phyloP scores from a whole-genome alignment of 2,888 invertebrate species.

The Xanthorhoe designata region DNA sequence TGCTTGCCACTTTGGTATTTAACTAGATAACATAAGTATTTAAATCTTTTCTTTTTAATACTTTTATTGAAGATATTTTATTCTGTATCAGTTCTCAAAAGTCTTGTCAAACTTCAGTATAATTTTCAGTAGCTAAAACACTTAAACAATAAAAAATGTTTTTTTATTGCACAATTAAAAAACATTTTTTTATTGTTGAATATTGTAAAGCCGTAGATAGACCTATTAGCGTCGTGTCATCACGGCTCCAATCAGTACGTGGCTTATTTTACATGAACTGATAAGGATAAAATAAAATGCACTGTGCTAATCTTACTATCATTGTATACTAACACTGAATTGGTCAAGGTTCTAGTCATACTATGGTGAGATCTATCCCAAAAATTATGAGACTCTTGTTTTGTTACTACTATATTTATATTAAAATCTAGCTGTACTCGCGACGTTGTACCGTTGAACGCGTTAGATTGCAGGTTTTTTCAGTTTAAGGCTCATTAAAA shows the following conservation, averaged over 20 bases:
- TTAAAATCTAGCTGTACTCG: background rate
- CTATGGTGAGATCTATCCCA: slow-evolving; percentile 6
- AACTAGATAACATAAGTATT: slow-evolving; percentile 2
- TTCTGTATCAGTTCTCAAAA: slow-evolving; percentile 11
- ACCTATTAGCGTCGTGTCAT: too few species aligned
- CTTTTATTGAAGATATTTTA: slow-evolving; percentile 9
- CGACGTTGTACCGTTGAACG: too few species aligned
- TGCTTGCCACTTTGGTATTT: slow-evolving; percentile 23
- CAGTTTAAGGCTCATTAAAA: too few species aligned
- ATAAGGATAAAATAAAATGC: slow-evolving; percentile 25
- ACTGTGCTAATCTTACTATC: slow-evolving; percentile 21
- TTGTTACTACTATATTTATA: background rate
- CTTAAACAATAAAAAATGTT: too few species aligned
- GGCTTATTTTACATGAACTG: background rate
- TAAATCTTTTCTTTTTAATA: background rate
- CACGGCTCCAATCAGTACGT: background rate
- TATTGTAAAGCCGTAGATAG: too few species aligned
- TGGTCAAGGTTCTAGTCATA: slow-evolving; percentile 10
- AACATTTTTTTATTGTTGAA: too few species aligned
- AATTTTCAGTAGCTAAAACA: too few species aligned
- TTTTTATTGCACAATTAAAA: too few species aligned
- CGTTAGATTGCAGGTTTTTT: too few species aligned
- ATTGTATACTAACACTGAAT: slow-evolving; percentile 18
- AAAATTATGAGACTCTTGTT: slow-evolving; percentile 5
- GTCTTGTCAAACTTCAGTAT: background rate